Conservation (phyloP, 2,113 vertebrate species). For the human region GRCh38 chr18:74658501-74659000, state of each 20-base stretch:
- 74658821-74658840: conserved; percentile 68
- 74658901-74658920: conserved; percentile 47
- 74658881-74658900: conserved; percentile 70
- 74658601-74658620: conserved; percentile 59
- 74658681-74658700: conserved; percentile 58
- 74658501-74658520: conserved; percentile 64
- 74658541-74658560: conserved; percentile 58
- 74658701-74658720: conserved; percentile 63
- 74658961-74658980: conserved; percentile 50
- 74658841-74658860: conserved; percentile 73
- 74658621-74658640: conserved; percentile 51
- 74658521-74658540: conserved; percentile 59
- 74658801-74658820: conserved; percentile 80
- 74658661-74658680: conserved; percentile 71
- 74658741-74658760: conserved; percentile 78
- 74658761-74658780: conserved; percentile 72
- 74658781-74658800: conserved; percentile 80
- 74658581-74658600: conserved; percentile 48
- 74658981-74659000: conserved; percentile 14
- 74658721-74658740: conserved; percentile 14
- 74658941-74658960: conserved; percentile 26
- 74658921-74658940: too few species aligned
- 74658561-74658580: conserved; percentile 59
- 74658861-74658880: conserved; percentile 76
- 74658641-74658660: conserved; percentile 32